Base-by-base conservation (phyloP, 2,797 vertebrate species). In the Gouania willdenowi region DNA sequence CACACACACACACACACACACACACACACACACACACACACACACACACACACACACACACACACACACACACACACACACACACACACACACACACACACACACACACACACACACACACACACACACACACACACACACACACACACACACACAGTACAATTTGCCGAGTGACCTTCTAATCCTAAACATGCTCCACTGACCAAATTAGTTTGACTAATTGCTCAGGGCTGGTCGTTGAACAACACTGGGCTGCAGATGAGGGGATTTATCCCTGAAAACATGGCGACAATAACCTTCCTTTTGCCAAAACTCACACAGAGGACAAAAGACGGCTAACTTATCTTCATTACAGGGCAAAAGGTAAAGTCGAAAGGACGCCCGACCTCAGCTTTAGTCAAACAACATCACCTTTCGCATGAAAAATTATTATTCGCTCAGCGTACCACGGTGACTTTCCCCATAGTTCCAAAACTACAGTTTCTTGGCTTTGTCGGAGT, bases 131-230 rank as follows among this genome's bases (percentile, higher is more conserved):
- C 34, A 3, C 3, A 26, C 35, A 17, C 36, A 39, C 17, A 11
- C 20, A 41, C 20, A 52, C 8, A 36, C 28, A 24, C 21, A 56
- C 36, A 37, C 29, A 65, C 54, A 61, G 41, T 60, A 66, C 53
- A 31, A 43, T 36, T 35, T 44, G 63, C 31, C 28, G 8, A 43
- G 9, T 28, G 45, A 47, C 51, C 40, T 41, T 40, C 14, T 43
- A 6, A 26, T 39, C 29, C 22, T 3, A 1, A 51, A 51, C 37
- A 46, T 1, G 29, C 45, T 59, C 31, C 18, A 34, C 13, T 66
- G 37, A 13, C 22, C 26, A 69, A 60, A 71, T 67, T 45, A 58
- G 54, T 37, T 47, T 57, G 45, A 45, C 42, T 61, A 50, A 69
- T 58, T 45, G 36, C 27, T 41, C 23, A 34, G 53, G 63, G 50